Evolutionary conservation across 1,140 invertebrate species (phyloP), one percentile per base, ranked within the genome.

Genomic region (Antheraea pernyi): DNA sequence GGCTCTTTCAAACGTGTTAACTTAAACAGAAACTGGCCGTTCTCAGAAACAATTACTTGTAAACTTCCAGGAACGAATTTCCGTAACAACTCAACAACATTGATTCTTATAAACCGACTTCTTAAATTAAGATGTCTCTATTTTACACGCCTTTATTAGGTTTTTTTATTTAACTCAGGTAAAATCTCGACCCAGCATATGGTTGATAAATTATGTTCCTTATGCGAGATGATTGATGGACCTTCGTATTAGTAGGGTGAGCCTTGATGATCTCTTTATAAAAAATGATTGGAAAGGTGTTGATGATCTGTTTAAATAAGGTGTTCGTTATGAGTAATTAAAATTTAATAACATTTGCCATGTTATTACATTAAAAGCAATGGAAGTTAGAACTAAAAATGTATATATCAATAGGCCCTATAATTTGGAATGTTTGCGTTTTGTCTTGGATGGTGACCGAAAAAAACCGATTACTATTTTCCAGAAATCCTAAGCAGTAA

Each of bases 91-190:
- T 53, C 46, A 13, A 42, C 46, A n/a, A 16, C 39, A 42, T 69
- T 10, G 71, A 80, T 75, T 78, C 67, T 78, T 69, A 76, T 70
- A 66, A 72, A 75, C 46, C 66, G 68, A 68, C 69, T 76, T 77
- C 79, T 85, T 88, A 89, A 88, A 91, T 91, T 84, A 82, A 91
- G 85, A 87, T 81, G 83, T 89, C 81, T 77, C 76, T 79, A 82
- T 78, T 83, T 84, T 81, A 83, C 77, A 77, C 83, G 78, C 73
- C 74, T 82, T 30, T 84, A 85, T 84, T 89, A 83, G 46, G 46
- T 76, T 90, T 89, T 86, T 89, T 83, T 68, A 30, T 30, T 42
- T 48, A 18, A 22, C 69, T 68, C 72, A 74, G 72, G 72, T 70
- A 81, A 76, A 74, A 39, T 70, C 71, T 70, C 61, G 68, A 67